Conservation (phyloP, 2,888 invertebrate species). For the Netelia inedita region DNA sequence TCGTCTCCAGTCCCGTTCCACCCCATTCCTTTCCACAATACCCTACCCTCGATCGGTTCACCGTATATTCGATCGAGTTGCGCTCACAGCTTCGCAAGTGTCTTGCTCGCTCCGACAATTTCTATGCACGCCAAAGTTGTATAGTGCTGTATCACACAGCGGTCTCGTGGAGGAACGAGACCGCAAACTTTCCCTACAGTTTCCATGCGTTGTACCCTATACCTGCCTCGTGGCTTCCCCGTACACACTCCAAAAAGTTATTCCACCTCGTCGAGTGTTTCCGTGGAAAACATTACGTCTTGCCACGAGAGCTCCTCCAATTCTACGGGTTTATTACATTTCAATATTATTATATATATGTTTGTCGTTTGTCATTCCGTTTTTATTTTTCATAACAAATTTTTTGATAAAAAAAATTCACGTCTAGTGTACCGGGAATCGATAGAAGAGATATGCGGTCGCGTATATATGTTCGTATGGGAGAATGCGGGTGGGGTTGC, state of each 20-base stretch:
- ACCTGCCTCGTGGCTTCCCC: conserved; percentile 10
- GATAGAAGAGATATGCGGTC: conserved; percentile 48
- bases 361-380: neutral
- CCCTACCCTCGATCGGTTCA: conserved; percentile 51
- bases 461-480: conserved; percentile 7
- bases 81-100: conserved; percentile 31
- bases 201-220: conserved; percentile 11
- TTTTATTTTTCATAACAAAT: neutral
- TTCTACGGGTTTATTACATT: conserved; percentile 36
- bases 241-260: conserved; percentile 37
- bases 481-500: conserved; percentile 47
- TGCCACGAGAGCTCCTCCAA: conserved; percentile 16
- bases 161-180: conserved; percentile 1
- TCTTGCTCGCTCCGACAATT: conserved; percentile 47
- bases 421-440: conserved; percentile 37
- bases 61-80: conserved; percentile 51
- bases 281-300: neutral
- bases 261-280: conserved; percentile 26
- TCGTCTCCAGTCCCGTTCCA: conserved; percentile 1
- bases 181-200: conserved; percentile 52
- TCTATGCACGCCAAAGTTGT: conserved; percentile 53
- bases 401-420: conserved; percentile 8
- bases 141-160: conserved; percentile 14
- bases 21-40: conserved; percentile 16
- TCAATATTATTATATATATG: neutral